These are phyloP conservation scores for Patella vulgata DNA, from an alignment of 1,140 invertebrate species.

Conservation along the genomic window DNA sequence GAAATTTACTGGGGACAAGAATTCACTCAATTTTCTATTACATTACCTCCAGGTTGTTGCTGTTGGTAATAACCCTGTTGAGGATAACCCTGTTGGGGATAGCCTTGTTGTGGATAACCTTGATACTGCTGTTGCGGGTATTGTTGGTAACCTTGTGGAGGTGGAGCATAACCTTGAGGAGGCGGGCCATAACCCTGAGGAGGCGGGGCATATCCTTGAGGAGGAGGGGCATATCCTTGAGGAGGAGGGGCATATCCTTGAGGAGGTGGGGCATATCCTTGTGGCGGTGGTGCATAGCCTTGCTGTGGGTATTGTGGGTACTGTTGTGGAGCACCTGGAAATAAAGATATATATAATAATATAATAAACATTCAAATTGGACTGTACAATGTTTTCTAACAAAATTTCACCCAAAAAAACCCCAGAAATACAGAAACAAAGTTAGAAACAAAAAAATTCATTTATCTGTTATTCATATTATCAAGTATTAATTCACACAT, in stretches of 20 bases:
- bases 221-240: slow-evolving; percentile 6
- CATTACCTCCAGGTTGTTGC: slow-evolving; percentile 15
- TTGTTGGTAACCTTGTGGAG: neutral
- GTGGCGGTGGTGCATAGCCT: neutral
- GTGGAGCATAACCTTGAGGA: slow-evolving; percentile 5
- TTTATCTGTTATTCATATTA: no score
- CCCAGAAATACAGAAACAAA: no score
- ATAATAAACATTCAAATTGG: no score
- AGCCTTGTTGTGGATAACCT: slow-evolving; percentile 16
- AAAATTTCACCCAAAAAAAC: no score
- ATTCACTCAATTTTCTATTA: no score
- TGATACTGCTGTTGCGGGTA: neutral
- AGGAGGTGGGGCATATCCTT: slow-evolving; percentile 5
- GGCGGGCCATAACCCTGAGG: slow-evolving; percentile 5
- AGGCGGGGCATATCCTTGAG: slow-evolving; percentile 1
- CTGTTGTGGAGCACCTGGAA: neutral
- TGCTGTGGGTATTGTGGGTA: slow-evolving; percentile 8
- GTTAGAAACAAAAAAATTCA: no score
- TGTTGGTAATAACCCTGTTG: slow-evolving; percentile 20
- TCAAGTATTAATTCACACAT: no score
- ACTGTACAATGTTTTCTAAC: no score
- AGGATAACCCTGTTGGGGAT: slow-evolving; percentile 30
- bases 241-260: neutral
- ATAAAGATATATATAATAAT: no score
- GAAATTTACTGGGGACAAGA: no score